These are phyloP conservation scores for Notothenia coriiceps DNA, from an alignment of 2,113 vertebrate genomes.

Conservation along the genomic window DNA sequence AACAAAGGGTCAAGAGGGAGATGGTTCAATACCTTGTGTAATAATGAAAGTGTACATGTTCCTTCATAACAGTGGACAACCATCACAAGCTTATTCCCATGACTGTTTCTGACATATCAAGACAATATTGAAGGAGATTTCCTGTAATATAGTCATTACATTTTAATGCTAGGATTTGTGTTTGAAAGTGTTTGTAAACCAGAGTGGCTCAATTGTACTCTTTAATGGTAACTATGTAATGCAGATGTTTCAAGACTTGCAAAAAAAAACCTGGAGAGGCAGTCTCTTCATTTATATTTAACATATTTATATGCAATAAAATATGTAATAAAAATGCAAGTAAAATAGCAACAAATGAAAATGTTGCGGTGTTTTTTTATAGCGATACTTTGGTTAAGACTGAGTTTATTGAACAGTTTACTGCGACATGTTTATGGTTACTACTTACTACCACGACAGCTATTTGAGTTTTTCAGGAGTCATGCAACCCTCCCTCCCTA, in stretches of 20 bases:
- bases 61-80: neutral
- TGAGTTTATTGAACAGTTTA: slow-evolving; percentile 27
- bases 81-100: slow-evolving; percentile 13
- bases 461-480: slow-evolving; percentile 25
- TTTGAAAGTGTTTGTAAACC: neutral
- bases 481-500: slow-evolving; percentile 42
- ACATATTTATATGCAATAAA: neutral
- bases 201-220: neutral
- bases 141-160: neutral
- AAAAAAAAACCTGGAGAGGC: neutral
- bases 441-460: slow-evolving; percentile 29
- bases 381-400: neutral
- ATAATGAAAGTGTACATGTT: neutral
- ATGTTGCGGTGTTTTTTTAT: neutral
- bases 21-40: slow-evolving; percentile 44
- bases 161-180: too few species aligned
- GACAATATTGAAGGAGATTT: neutral
- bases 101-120: neutral
- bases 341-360: neutral
- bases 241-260: neutral
- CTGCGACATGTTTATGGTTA: slow-evolving; percentile 6
- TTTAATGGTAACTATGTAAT: neutral
- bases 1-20: slow-evolving; percentile 27
- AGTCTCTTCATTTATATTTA: slow-evolving; percentile 29
- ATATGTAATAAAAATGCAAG: neutral